Evolutionary conservation across 2,797 vertebrate genomes (phyloP).

Genomic region (Anas capensis): DNA sequence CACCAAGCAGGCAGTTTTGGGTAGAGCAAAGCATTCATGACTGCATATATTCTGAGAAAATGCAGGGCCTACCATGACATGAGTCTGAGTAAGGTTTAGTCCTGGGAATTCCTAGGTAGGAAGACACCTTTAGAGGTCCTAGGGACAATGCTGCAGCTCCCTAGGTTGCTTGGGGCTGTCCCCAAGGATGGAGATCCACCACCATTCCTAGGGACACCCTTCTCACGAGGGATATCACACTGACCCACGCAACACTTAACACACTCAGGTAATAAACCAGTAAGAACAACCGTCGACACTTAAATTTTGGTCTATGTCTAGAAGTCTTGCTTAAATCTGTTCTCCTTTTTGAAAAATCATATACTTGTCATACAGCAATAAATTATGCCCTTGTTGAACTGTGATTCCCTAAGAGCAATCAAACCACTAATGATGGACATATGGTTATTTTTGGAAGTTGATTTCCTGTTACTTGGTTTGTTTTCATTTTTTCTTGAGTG

Average conservation of each 20-base stretch:
- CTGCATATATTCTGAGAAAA: background rate
- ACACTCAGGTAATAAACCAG: background rate
- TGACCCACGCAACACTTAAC: background rate
- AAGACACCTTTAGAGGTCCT: background rate
- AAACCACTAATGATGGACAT: background rate
- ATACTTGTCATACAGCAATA: rapidly evolving
- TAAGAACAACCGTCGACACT: background rate
- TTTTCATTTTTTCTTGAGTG: background rate
- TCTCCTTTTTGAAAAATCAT: background rate
- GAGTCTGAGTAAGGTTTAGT: background rate
- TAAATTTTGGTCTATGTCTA: background rate
- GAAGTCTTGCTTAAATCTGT: background rate
- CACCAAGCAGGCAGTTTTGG: background rate
- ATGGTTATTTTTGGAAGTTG: background rate
- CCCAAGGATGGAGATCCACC: background rate
- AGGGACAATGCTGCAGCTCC: background rate
- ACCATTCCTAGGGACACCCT: background rate
- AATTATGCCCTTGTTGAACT: background rate
- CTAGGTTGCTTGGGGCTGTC: background rate
- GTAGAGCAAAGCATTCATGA: background rate
- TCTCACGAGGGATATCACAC: background rate
- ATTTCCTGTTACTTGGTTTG: background rate
- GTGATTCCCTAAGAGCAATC: background rate
- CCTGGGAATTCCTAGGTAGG: background rate
- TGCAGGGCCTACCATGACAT: background rate